These are phyloP conservation scores for Epistrophe eligans DNA, from an alignment of 2,888 invertebrate genomes.

Conservation along the genomic window DNA sequence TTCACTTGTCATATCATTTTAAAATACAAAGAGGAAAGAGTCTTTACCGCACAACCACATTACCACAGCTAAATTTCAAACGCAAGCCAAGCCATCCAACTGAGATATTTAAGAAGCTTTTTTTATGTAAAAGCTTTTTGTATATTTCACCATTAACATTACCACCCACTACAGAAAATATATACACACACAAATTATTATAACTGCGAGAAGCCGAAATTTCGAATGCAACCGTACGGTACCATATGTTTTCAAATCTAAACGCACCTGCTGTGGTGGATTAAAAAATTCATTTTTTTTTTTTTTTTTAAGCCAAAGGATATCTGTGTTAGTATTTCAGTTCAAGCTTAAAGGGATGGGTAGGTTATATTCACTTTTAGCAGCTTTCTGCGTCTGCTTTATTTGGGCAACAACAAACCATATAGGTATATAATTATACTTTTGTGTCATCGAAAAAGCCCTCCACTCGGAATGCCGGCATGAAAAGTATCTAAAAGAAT, in stretches of 20 bases:
- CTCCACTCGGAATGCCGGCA: slow-evolving; percentile 63
- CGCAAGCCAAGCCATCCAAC: too few species aligned
- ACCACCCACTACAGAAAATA: background rate
- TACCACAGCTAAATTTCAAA: slow-evolving; percentile 2
- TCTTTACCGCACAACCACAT: background rate
- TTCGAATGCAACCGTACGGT: slow-evolving; percentile 29
- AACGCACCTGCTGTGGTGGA: slow-evolving; percentile 25
- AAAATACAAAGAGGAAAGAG: background rate
- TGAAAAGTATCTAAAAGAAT: slow-evolving; percentile 68
- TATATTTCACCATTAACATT: background rate
- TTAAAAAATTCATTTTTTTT: background rate
- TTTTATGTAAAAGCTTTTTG: slow-evolving; percentile 57
- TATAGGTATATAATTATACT: background rate
- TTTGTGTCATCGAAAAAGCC: slow-evolving; percentile 50
- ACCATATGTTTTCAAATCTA: slow-evolving; percentile 47
- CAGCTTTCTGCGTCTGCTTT: slow-evolving; percentile 41
- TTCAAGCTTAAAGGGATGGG: background rate
- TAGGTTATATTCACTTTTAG: background rate
- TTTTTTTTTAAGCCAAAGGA: background rate
- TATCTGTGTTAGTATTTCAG: slow-evolving; percentile 24
- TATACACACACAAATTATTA: background rate
- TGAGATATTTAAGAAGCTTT: slow-evolving; percentile 21
- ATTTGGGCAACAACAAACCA: slow-evolving; percentile 3
- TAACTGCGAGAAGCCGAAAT: background rate
- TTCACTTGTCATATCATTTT: slow-evolving; percentile 19